These are phyloP conservation scores for Eurypyga helias DNA, from an alignment of 2,113 vertebrate species.

Conservation along the genomic window DNA sequence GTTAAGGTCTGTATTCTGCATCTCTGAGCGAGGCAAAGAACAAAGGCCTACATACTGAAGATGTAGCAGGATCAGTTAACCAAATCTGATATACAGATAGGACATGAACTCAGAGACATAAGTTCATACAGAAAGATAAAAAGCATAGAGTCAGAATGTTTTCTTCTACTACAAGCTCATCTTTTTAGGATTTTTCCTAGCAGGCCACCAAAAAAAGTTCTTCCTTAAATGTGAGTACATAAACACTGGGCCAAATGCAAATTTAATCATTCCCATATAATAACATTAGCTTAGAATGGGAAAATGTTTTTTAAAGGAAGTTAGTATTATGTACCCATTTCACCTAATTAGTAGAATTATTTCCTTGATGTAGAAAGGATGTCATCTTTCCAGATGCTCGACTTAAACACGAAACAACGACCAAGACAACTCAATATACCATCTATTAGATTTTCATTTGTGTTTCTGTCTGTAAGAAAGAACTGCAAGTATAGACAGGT, in stretches of 20 bases:
- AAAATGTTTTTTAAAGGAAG: constrained; percentile 10
- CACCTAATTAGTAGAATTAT: constrained; percentile 7
- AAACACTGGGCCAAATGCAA: not conserved
- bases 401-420: not conserved
- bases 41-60: not conserved
- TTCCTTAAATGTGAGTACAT: not conserved
- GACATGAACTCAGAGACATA: not conserved
- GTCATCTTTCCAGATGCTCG: not conserved
- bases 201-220: not conserved
- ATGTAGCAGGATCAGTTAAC: not conserved
- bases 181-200: not conserved
- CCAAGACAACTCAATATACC: not conserved
- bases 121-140: not conserved
- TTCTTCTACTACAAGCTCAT: not conserved
- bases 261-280: not conserved
- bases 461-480: not conserved
- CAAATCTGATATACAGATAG: not conserved
- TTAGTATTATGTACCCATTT: not conserved
- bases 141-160: not conserved
- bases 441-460: not conserved
- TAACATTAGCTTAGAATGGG: not conserved
- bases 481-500: not conserved
- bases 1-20: not conserved
- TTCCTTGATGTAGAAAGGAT: constrained; percentile 36
- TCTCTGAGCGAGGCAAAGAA: not conserved